Base-by-base conservation (phyloP, 2,888 invertebrate genomes). In the Pinctada fucata region DNA sequence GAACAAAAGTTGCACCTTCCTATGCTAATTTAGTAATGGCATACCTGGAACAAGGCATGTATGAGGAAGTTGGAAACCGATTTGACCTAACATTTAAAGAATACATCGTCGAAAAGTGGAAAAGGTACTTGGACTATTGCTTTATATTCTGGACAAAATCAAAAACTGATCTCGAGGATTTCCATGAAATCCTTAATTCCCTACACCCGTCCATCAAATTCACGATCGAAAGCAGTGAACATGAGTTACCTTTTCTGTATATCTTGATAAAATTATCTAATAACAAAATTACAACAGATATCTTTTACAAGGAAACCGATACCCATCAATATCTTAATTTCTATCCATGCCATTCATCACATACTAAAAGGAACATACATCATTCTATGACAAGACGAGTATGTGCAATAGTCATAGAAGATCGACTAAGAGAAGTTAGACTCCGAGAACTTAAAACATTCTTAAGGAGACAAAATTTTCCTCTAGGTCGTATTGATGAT, bases 1-100 rank as follows among this genome's bases (percentile, higher is more conserved):
- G 80, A 77, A 3, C 79, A 13, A 76, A 76, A 65, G 48, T 81
- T 52, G 80, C 82, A 16, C 83, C 81, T 5, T 69, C 75, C 13
- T 79, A 82, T 73, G 82, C 75, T 2, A 82, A 63, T 48, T 31
- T 82, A 49, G 63, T 77, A 31, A 68, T 77, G 70, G 68, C 16
- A n/a, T 74, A 65, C n/a, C n/a, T 75, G 45, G 79, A 82, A 64
- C 16, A 72, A 10, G 47, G 49, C 45, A n/a, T 79, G 2, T 79
- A 79, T 51, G 10, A 71, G 4, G 16, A 51, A 47, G 31, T 73
- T n/a, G 52, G 16, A 52, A 50, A 69, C 13, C 13, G 50, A 76
- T 76, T 63, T 48, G 72, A 58, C 8, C 52, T 51, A 3, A 31
- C n/a, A 8, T 65, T 71, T 16, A 16, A n/a, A n/a, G 13, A 47